These are phyloP conservation scores for Peucedramus taeniatus DNA, from an alignment of 2,113 vertebrate species.

Conservation along the genomic window DNA sequence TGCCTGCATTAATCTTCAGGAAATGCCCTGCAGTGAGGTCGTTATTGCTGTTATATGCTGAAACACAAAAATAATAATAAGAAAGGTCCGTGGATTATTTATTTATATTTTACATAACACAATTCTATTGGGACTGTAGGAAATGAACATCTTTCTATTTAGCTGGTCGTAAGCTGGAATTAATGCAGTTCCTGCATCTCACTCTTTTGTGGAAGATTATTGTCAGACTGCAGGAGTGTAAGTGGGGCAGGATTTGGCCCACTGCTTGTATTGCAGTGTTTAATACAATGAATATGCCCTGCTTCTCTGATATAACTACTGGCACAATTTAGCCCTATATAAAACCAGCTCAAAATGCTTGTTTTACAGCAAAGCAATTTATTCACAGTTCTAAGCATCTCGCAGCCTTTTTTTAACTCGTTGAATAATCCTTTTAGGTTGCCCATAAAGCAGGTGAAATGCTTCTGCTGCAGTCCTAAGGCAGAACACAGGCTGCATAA, in stretches of 20 bases:
- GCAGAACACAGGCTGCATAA: slow-evolving; percentile 64
- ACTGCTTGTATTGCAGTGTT: neutral
- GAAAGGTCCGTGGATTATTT: slow-evolving; percentile 5
- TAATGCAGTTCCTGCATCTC: neutral
- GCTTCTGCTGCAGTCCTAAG: slow-evolving; percentile 66
- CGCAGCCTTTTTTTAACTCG: slow-evolving; percentile 41
- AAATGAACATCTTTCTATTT: neutral
- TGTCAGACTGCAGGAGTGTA: neutral
- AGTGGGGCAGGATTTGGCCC: slow-evolving; percentile 36
- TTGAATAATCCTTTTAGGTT: slow-evolving; percentile 69
- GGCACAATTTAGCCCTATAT: slow-evolving; percentile 13
- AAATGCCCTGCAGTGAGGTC: slow-evolving; percentile 56
- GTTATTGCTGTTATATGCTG: slow-evolving; percentile 32
- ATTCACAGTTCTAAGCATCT: slow-evolving; percentile 60
- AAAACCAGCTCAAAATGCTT: slow-evolving; percentile 47
- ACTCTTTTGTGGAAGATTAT: neutral
- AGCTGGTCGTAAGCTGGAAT: neutral
- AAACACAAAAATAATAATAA: slow-evolving; percentile 23
- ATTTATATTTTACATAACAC: slow-evolving; percentile 35
- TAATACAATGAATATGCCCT: neutral
- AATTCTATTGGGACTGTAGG: neutral
- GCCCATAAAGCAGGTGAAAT: slow-evolving; percentile 64
- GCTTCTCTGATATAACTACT: neutral
- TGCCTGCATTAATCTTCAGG: slow-evolving; percentile 59
- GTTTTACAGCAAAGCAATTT: slow-evolving; percentile 63